phyloP scores from a whole-genome alignment of 1,140 invertebrate species.

The Asobara japonica region DNA sequence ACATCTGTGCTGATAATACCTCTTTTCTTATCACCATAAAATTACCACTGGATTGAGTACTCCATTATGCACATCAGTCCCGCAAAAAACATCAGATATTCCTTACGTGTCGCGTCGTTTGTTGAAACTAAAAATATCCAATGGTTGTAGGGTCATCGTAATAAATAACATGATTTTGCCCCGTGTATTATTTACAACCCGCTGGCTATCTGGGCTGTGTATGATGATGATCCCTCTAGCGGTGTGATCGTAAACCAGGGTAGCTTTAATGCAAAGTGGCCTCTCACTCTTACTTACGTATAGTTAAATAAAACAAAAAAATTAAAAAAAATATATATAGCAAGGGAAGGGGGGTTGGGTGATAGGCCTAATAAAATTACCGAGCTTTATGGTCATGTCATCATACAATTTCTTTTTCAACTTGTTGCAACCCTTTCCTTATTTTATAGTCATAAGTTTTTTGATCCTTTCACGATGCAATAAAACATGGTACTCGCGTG shows the following conservation, averaged over 20 bases:
- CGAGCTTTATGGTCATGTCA: slow-evolving; percentile 7
- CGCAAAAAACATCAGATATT: background rate
- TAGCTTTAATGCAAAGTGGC: background rate
- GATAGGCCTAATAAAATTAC: slow-evolving; percentile 4
- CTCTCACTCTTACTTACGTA: background rate
- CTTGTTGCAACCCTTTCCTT: background rate
- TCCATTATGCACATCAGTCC: background rate
- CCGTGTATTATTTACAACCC: slow-evolving; percentile 13
- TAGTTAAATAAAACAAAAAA: background rate
- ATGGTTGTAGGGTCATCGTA: background rate
- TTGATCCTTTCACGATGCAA: background rate
- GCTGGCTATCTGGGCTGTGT: background rate
- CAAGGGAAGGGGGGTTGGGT: background rate
- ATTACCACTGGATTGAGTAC: background rate
- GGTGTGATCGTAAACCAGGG: slow-evolving; percentile 7
- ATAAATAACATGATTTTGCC: slow-evolving; percentile 19
- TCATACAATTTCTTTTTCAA: slow-evolving; percentile 5
- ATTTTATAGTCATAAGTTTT: background rate
- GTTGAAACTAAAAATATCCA: background rate
- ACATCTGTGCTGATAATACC: background rate
- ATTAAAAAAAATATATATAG: background rate
- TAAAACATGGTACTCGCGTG: background rate
- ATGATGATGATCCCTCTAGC: background rate
- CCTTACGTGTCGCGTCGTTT: background rate
- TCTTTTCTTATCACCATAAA: background rate